These are phyloP conservation scores for Plecturocebus donacophilus DNA, from an alignment of 2,113 vertebrate genomes.

Conservation along the genomic window DNA sequence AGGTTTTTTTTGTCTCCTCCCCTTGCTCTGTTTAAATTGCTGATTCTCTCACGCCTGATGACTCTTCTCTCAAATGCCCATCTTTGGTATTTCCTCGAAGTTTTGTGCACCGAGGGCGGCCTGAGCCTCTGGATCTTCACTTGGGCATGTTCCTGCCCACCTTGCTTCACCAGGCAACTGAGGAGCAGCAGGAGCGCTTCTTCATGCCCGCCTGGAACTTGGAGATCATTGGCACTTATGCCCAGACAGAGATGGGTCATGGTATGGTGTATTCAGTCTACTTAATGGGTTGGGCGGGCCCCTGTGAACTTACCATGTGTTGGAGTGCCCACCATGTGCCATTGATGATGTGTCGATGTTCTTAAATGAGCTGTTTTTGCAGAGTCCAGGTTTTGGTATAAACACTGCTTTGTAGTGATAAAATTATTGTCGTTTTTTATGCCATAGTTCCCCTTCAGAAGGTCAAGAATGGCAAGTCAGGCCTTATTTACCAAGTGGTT, in stretches of 20 bases:
- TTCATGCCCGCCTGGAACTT: constrained; percentile 99
- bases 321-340: fast-evolving
- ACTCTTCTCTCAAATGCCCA: constrained; percentile 72
- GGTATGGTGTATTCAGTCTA: constrained; percentile 90
- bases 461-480: neutral
- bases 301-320: neutral
- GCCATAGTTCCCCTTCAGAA: neutral
- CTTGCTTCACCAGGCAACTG: constrained; percentile 96
- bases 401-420: neutral
- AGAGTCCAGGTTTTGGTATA: neutral
- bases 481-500: neutral
- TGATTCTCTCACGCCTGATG: constrained; percentile 68
- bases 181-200: constrained; percentile 96
- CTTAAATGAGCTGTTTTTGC: neutral
- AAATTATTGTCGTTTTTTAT: neutral
- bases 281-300: constrained; percentile 68
- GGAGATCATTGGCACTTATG: constrained; percentile 99
- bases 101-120: constrained; percentile 91
- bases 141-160: constrained; percentile 99
- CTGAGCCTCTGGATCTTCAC: constrained; percentile 97
- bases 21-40: constrained; percentile 70
- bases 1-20: constrained; percentile 76
- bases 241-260: constrained; percentile 99
- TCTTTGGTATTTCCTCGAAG: constrained; percentile 85
- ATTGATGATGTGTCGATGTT: fast-evolving